Evolutionary conservation across 2,888 invertebrate species (phyloP).

Genomic region (Terebella lapidaria): DNA sequence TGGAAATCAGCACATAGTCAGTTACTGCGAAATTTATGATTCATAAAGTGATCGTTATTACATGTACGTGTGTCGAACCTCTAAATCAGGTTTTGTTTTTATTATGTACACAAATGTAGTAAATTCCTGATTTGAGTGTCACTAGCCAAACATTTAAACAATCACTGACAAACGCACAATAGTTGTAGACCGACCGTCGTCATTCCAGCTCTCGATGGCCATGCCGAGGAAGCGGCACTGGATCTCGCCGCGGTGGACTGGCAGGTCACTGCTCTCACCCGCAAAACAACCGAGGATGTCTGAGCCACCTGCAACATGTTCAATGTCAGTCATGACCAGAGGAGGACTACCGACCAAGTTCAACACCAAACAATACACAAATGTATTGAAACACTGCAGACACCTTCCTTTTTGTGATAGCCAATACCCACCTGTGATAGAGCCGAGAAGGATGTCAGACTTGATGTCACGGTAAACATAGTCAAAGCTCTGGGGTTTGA

Average conservation of each 20-base stretch:
- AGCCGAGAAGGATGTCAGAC: conserved; percentile 54
- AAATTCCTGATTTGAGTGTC: no score
- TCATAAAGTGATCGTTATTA: no score
- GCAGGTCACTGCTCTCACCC: conserved; percentile 56
- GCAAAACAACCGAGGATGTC: conserved; percentile 61
- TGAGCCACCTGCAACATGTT: conserved; percentile 55
- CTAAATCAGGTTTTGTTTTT: no score
- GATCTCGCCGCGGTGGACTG: conserved; percentile 59
- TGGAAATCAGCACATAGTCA: conserved; percentile 23
- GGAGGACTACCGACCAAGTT: background rate
- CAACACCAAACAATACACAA: background rate
- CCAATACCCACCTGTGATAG: conserved; percentile 55
- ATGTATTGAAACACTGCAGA: no score
- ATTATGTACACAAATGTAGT: no score
- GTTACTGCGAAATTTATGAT: no score
- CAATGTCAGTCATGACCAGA: background rate
- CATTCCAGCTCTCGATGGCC: conserved; percentile 56
- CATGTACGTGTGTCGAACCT: no score
- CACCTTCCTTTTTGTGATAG: no score
- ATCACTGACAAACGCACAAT: background rate
- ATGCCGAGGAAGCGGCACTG: conserved; percentile 58
- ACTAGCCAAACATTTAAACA: no score
- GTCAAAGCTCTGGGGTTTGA: conserved; percentile 57
- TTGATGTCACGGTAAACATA: conserved; percentile 59
- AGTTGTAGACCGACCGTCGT: conserved; percentile 45